A percentile compares a stretch with the other conserved stretches of the same genome.
These are phyloP conservation scores for Probaryconus sp. DNA, from an alignment of 1,140 invertebrate species.

Conservation along the genomic window DNA sequence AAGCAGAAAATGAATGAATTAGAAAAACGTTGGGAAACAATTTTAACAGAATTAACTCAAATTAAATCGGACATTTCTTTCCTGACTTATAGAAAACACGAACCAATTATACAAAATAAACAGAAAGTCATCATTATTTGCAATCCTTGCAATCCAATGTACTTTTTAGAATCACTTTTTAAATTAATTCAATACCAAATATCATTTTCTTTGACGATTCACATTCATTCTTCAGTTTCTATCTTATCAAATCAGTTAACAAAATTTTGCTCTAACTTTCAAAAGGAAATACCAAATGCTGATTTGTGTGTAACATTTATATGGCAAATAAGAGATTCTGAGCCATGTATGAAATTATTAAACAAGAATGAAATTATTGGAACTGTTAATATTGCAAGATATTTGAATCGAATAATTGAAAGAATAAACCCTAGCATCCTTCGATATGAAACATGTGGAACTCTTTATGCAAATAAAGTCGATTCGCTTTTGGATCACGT, in stretches of 20 bases:
- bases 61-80: conserved; percentile 1
- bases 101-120: neutral
- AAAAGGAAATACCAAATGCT: conserved; percentile 12
- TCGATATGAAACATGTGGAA: conserved; percentile 74
- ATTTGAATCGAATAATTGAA: conserved; percentile 78
- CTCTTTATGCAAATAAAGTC: conserved; percentile 73
- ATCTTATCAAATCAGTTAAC: conserved; percentile 48
- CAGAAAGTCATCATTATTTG: conserved; percentile 76
- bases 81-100: neutral
- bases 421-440: conserved; percentile 64
- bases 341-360: conserved; percentile 73
- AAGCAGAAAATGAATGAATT: conserved; percentile 26
- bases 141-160: conserved; percentile 76
- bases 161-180: conserved; percentile 75
- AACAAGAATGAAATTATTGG: conserved; percentile 75
- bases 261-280: conserved; percentile 61
- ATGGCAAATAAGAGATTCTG: conserved; percentile 76
- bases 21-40: conserved; percentile 34
- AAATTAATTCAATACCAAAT: conserved; percentile 64
- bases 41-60: conserved; percentile 14
- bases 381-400: conserved; percentile 78
- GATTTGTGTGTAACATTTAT: conserved; percentile 74
- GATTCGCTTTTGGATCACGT: conserved; percentile 79
- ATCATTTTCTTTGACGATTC: conserved; percentile 64
- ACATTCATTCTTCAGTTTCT: conserved; percentile 75